Base-by-base conservation (phyloP, 2,888 invertebrate genomes). In the Phalangium opilio region DNA sequence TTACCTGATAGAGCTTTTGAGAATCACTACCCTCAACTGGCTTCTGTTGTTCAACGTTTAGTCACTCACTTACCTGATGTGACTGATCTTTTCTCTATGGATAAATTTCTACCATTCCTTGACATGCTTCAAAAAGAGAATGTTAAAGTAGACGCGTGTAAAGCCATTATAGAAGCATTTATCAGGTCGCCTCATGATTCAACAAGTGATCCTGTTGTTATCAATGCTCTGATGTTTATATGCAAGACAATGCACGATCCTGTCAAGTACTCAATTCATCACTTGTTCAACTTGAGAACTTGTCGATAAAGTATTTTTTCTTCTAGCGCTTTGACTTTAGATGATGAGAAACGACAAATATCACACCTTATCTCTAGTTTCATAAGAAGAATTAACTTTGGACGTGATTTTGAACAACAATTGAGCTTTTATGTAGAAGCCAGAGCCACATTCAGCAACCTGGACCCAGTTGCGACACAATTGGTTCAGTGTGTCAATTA, bases 371-470 rank as follows among this genome's bases (percentile, higher is more conserved):
- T 95, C 51, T 83, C 79, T 55, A 76, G 76, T 56, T 81, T 86
- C 52, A 76, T 93, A 15, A 75, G 78, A 57, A 76, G 78, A 49
- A 83, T 95, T 5, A 75, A 80, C 53, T 87, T 83, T 64, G 84
- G 83, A 8, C 73, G 78, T 12, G 87, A 93, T 66, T 79, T 86
- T 62, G 93, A 95, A 62, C 82, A 83, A 59, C 89, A 90, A 64
- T 71, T 98, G 10, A 80, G 79, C 62, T 95, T 93, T 70, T 93
- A 86, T 65, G 93, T 89, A 1, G 90, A 93, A 64, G 83, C 87
- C 12, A 75, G 96, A 55, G 81, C 83, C 5, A 76, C 82, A 0
- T 93, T 95, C 68, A 81, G 83, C 43, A 91, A 90, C 69, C 72
- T 96, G 35, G 93, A 95, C 65, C 70, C 78, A 2, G 87, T 93